Base-by-base conservation (phyloP, 2,888 invertebrate genomes). In the Acrocera orbiculus region DNA sequence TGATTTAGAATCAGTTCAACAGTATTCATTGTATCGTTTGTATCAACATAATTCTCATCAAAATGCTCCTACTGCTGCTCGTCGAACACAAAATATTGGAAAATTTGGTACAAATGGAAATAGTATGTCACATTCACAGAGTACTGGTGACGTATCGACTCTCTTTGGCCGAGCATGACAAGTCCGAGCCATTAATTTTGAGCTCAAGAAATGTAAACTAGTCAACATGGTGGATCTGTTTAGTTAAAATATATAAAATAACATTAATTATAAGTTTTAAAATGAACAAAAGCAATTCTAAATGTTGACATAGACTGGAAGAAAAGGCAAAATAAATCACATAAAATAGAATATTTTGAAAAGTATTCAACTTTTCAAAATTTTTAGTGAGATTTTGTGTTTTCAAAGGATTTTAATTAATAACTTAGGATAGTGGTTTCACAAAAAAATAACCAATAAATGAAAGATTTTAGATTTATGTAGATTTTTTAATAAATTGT, bases 81-180 rank as follows among this genome's bases (percentile, higher is more conserved):
- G 53, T 53, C 22, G 44, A 57, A 34, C 27, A 30, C 33, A 28
- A 30, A 39, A 26, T 10, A 32, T 34, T 5, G 29, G 28, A 5
- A 29, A 29, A 10, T 29, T 28, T 22, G 34, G 34, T 5, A 29
- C 34, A 6, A 25, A 24, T 10, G 34, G 29, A 6, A 28, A 23
- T 19, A 5, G 51, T 34, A 61, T 71, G 48, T 66, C 70, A 17
- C 72, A 72, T 53, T 72, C 71, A 19, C 72, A 72, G 48, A 71
- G 70, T 16, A 70, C 71, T 6, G 71, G 71, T 16, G 72, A 72
- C 55, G 71, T 72, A 34, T 70, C 71, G 13, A 69, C 70, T 43
- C 71, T 72, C 61, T 58, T 71, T 47, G 69, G 70, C 36, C 60
- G 70, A 16, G 70, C 72, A 70, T 72, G 72, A 72, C 61, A 58